A percentile compares a stretch with the other conserved stretches of the same genome.
Conservation (phyloP, 2,113 vertebrate genomes). For the Mormoops blainvillei region DNA sequence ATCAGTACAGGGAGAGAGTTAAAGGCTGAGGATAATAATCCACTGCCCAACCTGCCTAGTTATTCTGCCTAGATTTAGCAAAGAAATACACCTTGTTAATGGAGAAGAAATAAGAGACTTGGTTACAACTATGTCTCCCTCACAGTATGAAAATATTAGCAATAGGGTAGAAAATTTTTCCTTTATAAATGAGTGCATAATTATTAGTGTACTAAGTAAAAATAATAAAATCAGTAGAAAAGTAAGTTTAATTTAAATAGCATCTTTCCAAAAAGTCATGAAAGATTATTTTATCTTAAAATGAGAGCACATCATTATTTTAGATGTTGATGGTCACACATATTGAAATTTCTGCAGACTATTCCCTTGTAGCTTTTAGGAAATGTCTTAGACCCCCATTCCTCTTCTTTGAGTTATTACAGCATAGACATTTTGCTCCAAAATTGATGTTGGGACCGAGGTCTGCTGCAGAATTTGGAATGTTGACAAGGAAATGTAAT, state of each 20-base stretch:
- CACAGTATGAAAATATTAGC: not conserved
- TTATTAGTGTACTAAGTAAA: not conserved
- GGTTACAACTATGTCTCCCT: not conserved
- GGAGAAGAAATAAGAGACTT: not conserved
- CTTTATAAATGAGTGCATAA: not conserved
- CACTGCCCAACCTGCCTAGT: accelerated
- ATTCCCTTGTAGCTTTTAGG: not conserved
- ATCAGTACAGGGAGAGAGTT: not conserved
- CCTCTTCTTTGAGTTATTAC: not conserved
- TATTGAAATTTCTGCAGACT: not conserved
- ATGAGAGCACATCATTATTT: not conserved
- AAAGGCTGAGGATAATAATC: not conserved
- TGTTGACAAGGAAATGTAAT: not conserved
- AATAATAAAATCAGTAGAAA: not conserved
- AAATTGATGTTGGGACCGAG: not conserved
- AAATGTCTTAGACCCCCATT: not conserved
- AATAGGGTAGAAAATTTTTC: not conserved
- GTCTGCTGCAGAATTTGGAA: not conserved
- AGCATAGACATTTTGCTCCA: not conserved
- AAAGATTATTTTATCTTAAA: not conserved
- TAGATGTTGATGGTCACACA: not conserved
- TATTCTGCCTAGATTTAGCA: not conserved
- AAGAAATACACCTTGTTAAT: not conserved
- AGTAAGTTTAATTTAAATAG: not conserved
- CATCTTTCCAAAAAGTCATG: not conserved